Base-by-base conservation (phyloP, 1,140 invertebrate genomes). In the Manduca sexta region DNA sequence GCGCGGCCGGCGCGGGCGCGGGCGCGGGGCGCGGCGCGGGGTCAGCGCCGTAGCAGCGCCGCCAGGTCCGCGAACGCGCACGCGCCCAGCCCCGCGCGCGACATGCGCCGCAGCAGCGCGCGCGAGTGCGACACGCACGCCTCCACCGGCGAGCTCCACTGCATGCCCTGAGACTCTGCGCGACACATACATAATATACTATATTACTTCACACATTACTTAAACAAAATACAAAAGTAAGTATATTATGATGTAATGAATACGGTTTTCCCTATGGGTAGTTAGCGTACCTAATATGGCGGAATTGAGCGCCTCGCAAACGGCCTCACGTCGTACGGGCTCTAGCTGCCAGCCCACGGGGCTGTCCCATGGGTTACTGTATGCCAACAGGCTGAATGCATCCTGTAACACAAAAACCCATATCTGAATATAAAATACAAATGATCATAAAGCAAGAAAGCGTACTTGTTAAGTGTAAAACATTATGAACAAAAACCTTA, bases 351-450 rank as follows among this genome's bases (percentile, higher is more conserved):
- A 97, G 16, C 97, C 96, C 39, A 99, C 92, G 15, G 97, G 97
- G 86, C 96, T 98, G 68, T 91, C 92, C 96, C 96, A 98, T 6
- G 98, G 98, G 89, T 99, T 98, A 62, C 96, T 94, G 88, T 99
- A 99, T 10, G 98, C 97, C 68, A 99, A 88, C 68, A 99, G 90
- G 89, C 97, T 98, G 88, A 99, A 99, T 66, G 97, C 97, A 88
- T 99, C 95, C 92, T 98, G 88, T 37, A 52, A 52, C n/a, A 41
- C 26, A 18, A 6, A 14, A 10, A 14, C 18, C 4, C 18, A 43
- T 4, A 6, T 1, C 8, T 6, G 1, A 10, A 14, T 7, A n/a
- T n/a, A n/a, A n/a, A n/a, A n/a, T n/a, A n/a, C n/a, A n/a, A n/a
- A n/a, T n/a, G n/a, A n/a, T n/a, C n/a, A n/a, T n/a, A n/a, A n/a